phyloP scores from a whole-genome alignment of 2,797 vertebrate genomes.

The Neostethus bicornis region DNA sequence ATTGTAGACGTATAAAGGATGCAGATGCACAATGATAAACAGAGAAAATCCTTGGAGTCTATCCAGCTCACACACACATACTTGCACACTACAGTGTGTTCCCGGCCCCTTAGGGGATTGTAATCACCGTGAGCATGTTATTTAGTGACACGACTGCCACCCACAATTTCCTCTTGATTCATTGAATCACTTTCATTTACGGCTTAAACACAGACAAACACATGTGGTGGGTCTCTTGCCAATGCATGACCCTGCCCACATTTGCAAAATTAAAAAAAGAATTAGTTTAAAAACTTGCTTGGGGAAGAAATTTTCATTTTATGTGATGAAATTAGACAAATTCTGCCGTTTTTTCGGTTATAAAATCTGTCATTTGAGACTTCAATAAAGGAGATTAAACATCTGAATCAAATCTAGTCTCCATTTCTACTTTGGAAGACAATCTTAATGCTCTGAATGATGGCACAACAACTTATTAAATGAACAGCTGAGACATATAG shows the following conservation, averaged over 20 bases:
- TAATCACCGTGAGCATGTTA: slow-evolving; percentile 56
- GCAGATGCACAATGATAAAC: no score
- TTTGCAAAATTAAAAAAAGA: slow-evolving; percentile 4
- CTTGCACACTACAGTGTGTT: background rate
- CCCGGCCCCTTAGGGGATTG: slow-evolving; percentile 13
- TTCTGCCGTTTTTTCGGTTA: slow-evolving; percentile 21
- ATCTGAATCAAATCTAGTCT: background rate
- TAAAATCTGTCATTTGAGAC: slow-evolving; percentile 59
- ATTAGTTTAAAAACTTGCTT: background rate
- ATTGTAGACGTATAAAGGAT: no score
- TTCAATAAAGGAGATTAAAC: slow-evolving; percentile 38
- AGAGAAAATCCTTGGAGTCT: background rate
- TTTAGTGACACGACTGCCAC: slow-evolving; percentile 47
- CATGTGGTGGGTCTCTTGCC: slow-evolving; percentile 20
- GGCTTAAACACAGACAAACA: background rate
- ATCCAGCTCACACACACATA: slow-evolving; percentile 1
- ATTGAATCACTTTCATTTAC: slow-evolving; percentile 51
- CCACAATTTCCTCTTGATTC: slow-evolving; percentile 52
- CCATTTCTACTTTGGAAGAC: background rate
- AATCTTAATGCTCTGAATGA: slow-evolving; percentile 22
- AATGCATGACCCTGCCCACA: slow-evolving; percentile 17
- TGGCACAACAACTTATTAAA: no score
- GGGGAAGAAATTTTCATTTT: slow-evolving; percentile 21
- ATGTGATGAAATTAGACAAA: slow-evolving; percentile 8
- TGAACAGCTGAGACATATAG: no score